phyloP scores from a whole-genome alignment of 2,797 vertebrate genomes.

The Pipistrellus pipistrellus region DNA sequence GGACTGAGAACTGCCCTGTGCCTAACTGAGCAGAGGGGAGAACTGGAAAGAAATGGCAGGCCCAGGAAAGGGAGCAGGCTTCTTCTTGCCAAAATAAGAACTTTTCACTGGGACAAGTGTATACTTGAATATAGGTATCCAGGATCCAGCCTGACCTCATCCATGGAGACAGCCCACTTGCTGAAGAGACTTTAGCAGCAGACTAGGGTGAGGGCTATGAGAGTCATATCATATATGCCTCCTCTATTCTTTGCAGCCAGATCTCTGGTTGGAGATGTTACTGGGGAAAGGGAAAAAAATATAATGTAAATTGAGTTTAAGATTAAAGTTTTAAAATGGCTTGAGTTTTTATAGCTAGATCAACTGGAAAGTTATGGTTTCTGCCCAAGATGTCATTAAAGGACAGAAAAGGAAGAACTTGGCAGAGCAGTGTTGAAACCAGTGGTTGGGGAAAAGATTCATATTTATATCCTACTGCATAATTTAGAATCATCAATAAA shows the following conservation, averaged over 20 bases:
- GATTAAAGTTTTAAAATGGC: conserved; percentile 58
- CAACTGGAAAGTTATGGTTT: conserved; percentile 62
- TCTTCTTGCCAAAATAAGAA: not conserved
- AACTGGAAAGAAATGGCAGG: not conserved
- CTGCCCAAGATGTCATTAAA: conserved; percentile 47
- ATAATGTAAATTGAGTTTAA: conserved; percentile 33
- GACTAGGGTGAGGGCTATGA: not conserved
- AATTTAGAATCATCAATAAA: conserved; percentile 74
- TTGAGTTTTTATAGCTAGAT: conserved; percentile 56
- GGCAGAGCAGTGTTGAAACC: not conserved
- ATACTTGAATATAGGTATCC: not conserved
- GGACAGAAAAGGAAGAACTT: conserved; percentile 42
- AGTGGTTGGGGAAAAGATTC: conserved; percentile 34
- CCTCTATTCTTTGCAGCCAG: not conserved
- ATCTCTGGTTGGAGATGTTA: not conserved
- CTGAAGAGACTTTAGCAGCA: not conserved
- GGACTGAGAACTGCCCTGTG: not conserved
- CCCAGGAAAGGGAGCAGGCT: not conserved
- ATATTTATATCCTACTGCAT: conserved; percentile 44
- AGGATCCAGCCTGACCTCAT: not conserved
- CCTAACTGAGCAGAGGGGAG: not conserved
- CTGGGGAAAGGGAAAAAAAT: not conserved
- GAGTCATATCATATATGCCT: not conserved
- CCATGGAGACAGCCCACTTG: not conserved
- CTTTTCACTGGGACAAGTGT: not conserved